Percentiles rank a stretch among this genome's conserved stretches.
Evolutionary conservation across 2,113 vertebrate genomes (phyloP).

Genomic region (Macrotis lagotis): DNA sequence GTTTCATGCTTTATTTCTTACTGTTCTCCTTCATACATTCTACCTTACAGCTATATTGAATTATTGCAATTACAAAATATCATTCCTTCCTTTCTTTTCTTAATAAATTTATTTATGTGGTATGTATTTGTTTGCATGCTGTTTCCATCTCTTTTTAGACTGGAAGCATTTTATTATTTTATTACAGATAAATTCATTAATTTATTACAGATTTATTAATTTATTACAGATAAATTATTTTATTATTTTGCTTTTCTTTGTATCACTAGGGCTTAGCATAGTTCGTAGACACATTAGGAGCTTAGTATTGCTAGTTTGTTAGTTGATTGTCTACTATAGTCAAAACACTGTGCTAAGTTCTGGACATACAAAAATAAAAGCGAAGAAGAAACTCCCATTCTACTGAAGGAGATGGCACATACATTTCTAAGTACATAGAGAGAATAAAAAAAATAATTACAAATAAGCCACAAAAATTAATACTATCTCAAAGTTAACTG

Average conservation of each 20-base stretch:
- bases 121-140: not conserved
- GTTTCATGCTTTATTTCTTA: not conserved
- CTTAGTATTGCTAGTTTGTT: not conserved
- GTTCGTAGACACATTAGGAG: not conserved
- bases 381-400: not conserved
- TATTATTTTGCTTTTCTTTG: not conserved
- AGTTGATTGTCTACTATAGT: not conserved
- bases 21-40: not conserved
- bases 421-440: not conserved
- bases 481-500: not conserved
- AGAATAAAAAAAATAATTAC: not conserved
- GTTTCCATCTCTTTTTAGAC: not conserved
- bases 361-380: not conserved
- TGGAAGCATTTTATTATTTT: not conserved
- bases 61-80: not conserved
- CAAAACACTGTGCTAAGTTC: not conserved
- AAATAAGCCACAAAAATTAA: not conserved
- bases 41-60: not conserved
- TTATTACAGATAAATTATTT: no score
- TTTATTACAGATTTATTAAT: no score
- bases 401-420: not conserved
- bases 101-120: not conserved
- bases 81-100: not conserved
- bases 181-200: no score
- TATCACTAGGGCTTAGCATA: not conserved